Percentiles rank a stretch among this genome's conserved stretches.
Conservation (phyloP, 2,888 invertebrate species). For the Agriopis aurantiaria region DNA sequence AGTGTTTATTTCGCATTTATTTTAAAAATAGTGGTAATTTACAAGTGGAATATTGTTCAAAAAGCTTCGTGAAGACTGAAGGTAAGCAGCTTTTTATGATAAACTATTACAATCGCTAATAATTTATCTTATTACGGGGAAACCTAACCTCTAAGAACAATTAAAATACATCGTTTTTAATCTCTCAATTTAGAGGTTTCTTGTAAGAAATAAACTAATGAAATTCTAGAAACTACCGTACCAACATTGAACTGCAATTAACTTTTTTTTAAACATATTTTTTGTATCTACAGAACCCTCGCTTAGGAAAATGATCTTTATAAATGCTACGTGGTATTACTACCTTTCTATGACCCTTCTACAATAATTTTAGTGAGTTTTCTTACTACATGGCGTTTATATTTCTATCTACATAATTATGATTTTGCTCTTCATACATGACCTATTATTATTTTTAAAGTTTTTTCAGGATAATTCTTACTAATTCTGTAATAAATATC, state of each 20-base stretch:
- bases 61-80: constrained; percentile 56
- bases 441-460: no score
- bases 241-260: background rate
- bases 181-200: background rate
- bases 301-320: constrained; percentile 1
- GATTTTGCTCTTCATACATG: no score
- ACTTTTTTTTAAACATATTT: background rate
- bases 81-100: constrained; percentile 58
- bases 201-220: constrained; percentile 7
- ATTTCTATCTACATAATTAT: no score
- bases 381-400: no score
- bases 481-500: no score
- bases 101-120: background rate
- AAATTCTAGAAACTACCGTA: background rate
- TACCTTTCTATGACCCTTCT: background rate
- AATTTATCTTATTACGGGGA: constrained; percentile 11
- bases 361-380: background rate
- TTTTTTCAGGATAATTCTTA: no score
- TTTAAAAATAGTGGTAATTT: constrained; percentile 80
- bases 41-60: constrained; percentile 69
- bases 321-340: constrained; percentile 8
- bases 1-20: constrained; percentile 79
- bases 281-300: constrained; percentile 5
- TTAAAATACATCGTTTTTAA: constrained; percentile 17
- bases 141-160: constrained; percentile 40